Evolutionary conservation across 1,140 invertebrate genomes (phyloP).

Genomic region (Calephelis virginiensis): DNA sequence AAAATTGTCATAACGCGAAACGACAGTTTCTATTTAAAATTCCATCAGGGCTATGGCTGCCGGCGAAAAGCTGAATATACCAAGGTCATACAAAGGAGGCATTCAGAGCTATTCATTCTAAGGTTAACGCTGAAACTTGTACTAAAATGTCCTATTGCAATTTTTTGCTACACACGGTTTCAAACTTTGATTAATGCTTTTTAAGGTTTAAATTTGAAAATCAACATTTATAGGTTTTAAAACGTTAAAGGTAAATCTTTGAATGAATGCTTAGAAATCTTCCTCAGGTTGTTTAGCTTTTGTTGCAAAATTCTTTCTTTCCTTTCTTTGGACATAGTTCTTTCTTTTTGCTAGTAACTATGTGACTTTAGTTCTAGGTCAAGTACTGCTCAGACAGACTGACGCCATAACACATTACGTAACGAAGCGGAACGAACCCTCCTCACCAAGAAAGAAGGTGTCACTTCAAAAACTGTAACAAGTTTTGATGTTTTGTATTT

Average conservation of each 20-base stretch:
- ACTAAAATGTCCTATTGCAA: neutral
- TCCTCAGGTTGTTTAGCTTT: constrained; percentile 12
- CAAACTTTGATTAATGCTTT: neutral
- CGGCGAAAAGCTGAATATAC: constrained; percentile 31
- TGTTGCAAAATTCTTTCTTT: constrained; percentile 1
- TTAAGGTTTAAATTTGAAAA: neutral
- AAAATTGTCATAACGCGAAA: constrained; percentile 49
- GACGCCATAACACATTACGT: no score
- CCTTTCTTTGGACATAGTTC: constrained; percentile 3
- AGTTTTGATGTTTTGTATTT: no score
- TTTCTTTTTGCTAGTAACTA: neutral
- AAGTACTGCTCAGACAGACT: neutral
- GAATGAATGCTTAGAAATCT: neutral
- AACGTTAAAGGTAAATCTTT: constrained; percentile 6
- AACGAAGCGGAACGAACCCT: no score
- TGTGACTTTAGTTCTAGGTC: neutral
- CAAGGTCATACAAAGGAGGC: constrained; percentile 45
- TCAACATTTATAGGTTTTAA: neutral
- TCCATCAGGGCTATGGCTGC: constrained; percentile 45
- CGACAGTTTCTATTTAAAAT: constrained; percentile 48
- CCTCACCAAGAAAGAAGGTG: no score
- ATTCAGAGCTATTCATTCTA: constrained; percentile 35
- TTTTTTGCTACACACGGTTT: neutral
- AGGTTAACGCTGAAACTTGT: constrained; percentile 3
- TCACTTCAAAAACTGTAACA: no score